A percentile compares a stretch with the other conserved stretches of the same genome.
phyloP scores from a whole-genome alignment of 2,113 vertebrate species.

The Equus quagga region DNA sequence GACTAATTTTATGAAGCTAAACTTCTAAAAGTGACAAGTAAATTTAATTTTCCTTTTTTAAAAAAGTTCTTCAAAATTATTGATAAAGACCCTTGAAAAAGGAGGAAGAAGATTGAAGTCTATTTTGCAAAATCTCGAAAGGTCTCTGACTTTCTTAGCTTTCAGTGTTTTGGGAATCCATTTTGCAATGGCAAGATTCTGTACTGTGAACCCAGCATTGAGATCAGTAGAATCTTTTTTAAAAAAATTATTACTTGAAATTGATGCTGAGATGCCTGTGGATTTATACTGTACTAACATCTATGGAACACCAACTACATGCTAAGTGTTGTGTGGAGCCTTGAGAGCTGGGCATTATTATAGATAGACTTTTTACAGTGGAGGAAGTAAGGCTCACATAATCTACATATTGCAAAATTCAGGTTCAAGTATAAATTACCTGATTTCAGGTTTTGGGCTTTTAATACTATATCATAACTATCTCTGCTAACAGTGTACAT shows the following conservation, averaged over 20 bases:
- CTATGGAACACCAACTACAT: neutral
- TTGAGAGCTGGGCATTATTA: fast-evolving
- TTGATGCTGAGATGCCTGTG: neutral
- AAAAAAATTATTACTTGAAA: neutral
- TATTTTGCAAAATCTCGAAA: neutral
- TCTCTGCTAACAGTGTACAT: neutral
- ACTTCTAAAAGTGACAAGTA: conserved; percentile 66
- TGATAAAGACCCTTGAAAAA: neutral
- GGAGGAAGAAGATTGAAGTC: neutral
- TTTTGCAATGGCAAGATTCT: neutral
- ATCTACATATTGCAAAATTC: neutral
- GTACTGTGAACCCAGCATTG: neutral
- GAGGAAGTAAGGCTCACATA: too few relatives aligned
- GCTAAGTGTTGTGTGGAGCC: neutral
- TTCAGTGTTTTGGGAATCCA: neutral
- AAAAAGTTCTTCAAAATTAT: conserved; percentile 41
- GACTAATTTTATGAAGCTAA: conserved; percentile 49
- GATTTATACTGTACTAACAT: neutral
- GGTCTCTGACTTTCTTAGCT: neutral
- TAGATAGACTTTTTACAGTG: neutral
- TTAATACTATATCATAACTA: neutral
- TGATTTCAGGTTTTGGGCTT: neutral
- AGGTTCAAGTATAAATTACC: neutral
- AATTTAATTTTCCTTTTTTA: conserved; percentile 61
- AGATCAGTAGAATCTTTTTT: neutral